Percentiles rank a stretch among this genome's conserved stretches.
Evolutionary conservation across 2,797 vertebrate genomes (phyloP).

Genomic region (Cynopterus sphinx): DNA sequence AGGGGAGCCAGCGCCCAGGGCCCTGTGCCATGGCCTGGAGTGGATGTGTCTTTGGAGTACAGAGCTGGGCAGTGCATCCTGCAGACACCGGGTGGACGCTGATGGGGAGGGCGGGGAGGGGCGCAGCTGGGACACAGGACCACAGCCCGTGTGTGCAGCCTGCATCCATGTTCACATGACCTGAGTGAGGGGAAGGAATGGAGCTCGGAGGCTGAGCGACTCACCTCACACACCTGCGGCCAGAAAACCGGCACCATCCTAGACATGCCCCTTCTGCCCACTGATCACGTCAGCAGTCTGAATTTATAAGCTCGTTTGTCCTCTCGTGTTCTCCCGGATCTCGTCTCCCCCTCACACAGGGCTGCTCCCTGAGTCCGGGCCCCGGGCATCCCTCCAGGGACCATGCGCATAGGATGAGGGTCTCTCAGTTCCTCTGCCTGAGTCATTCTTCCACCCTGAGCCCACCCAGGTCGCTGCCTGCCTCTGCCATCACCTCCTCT

Average conservation of each 20-base stretch:
- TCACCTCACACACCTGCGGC: not conserved
- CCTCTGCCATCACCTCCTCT: rapidly evolving
- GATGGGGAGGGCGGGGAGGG: not conserved
- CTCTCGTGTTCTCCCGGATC: not conserved
- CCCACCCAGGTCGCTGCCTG: not conserved
- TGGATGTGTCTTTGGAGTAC: not conserved
- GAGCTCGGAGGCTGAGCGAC: not conserved
- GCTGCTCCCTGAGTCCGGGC: not conserved
- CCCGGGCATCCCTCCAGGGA: rapidly evolving
- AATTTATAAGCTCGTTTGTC: rapidly evolving
- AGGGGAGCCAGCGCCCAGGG: rapidly evolving
- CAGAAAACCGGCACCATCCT: not conserved
- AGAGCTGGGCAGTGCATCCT: rapidly evolving
- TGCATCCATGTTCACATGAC: rapidly evolving
- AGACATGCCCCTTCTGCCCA: not conserved
- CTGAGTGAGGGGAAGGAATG: not conserved
- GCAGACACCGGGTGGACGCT: not conserved
- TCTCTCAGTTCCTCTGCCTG: not conserved
- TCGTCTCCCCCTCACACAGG: rapidly evolving
- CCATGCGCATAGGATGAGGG: not conserved
- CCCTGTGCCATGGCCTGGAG: rapidly evolving
- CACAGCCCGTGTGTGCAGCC: rapidly evolving
- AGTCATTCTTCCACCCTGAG: rapidly evolving
- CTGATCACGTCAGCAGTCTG: rapidly evolving
- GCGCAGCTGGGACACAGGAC: rapidly evolving